These are phyloP conservation scores for Tylochromis polylepis DNA, from an alignment of 2,113 vertebrate species.

Conservation along the genomic window DNA sequence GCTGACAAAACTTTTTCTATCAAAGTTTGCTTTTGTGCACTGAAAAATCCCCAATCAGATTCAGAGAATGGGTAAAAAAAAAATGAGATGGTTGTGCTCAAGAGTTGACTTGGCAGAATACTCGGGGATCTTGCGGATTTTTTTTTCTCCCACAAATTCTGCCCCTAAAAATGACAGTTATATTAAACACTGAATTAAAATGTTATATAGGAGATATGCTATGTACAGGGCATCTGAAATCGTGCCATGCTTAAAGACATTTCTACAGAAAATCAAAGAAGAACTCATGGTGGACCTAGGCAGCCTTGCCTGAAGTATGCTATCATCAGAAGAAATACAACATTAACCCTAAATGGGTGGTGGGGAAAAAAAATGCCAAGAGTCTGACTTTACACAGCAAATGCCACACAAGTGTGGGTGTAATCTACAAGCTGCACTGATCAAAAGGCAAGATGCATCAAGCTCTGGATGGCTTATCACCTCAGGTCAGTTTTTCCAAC, in stretches of 20 bases:
- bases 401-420: neutral
- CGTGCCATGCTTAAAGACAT: neutral
- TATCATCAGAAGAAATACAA: neutral
- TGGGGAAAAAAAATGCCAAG: neutral
- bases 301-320: neutral
- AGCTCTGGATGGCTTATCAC: neutral
- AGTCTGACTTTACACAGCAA: neutral
- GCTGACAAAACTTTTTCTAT: slow-evolving; percentile 15
- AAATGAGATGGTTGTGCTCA: neutral
- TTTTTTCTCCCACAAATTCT: neutral
- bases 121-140: neutral
- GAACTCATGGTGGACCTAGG: neutral
- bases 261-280: neutral
- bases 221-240: neutral
- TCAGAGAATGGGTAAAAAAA: neutral
- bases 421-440: neutral
- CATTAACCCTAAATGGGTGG: neutral
- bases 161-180: neutral
- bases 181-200: neutral
- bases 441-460: neutral
- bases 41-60: neutral
- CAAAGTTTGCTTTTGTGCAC: slow-evolving; percentile 21
- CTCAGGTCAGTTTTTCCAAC: neutral
- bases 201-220: neutral
- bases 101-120: neutral